Evolutionary conservation across 2,888 invertebrate species (phyloP), one percentile per base, ranked within the genome.

Genomic region (Drosophila birchii): DNA sequence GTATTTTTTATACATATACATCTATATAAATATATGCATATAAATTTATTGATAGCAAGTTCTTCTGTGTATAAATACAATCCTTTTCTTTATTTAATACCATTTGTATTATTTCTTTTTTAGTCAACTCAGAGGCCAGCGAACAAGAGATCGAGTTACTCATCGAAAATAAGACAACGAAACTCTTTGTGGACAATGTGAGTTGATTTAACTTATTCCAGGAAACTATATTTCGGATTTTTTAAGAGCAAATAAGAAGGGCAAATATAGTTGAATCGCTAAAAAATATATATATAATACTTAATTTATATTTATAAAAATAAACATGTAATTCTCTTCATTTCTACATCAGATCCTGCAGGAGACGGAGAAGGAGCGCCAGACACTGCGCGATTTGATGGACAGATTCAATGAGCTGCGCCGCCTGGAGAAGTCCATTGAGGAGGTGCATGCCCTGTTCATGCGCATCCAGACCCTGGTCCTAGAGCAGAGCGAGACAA

Each of bases 171-270:
- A 92, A 92, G 73, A 90, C 90, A 41, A 92, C 92, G 38, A 92
- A 92, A 69, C 85, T 93, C 39, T 93, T 93, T 85, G 92, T 92
- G 32, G 92, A 92, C 61, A 93, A 93, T 91, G 93, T 93, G 83
- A 90, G 90, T 89, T 6, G 36, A 53, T 23, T 51, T 51, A 23
- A 51, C 34, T 51, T 23, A 51, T 36, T 23, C 5, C 23, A 20
- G 9, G 3, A 16, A 51, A 9, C 16, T 2, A 51, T 51, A 20
- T 18, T 49, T 18, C 0, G 1, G 12, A 7, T 4, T 32, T n/a
- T 29, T 49, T 41, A 9, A n/a, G 34, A 41, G 36, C 23, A 14
- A 16, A 49, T n/a, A 23, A 1, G 11, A 29, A 34, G 29, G 29
- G 29, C 7, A 29, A 29, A 29, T 29, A 29, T 26, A 26, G 5